A percentile compares a stretch with the other conserved stretches of the same genome.
phyloP scores from a whole-genome alignment of 2,113 vertebrate species.

The Myotis brandtii region DNA sequence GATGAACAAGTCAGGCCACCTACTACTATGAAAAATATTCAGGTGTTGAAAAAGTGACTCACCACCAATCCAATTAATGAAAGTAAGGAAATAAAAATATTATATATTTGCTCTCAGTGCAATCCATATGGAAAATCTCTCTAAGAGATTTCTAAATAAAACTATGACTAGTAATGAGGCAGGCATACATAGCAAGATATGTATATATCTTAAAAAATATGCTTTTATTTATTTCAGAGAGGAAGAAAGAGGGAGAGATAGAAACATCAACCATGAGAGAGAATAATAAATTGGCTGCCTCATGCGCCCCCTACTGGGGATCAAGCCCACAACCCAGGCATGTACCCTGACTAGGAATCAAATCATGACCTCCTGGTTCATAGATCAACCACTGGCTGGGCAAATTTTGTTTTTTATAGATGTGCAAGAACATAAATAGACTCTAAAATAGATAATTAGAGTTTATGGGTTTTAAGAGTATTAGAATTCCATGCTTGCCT shows the following conservation, averaged over 20 bases:
- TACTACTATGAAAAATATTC: background rate
- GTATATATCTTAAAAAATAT: background rate
- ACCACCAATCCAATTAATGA: slow-evolving; percentile 68
- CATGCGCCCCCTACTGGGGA: no score
- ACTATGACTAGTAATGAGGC: background rate
- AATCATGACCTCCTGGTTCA: no score
- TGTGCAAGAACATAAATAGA: background rate
- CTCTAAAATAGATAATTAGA: background rate
- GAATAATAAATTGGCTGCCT: no score
- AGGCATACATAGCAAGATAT: background rate
- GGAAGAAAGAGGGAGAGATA: no score
- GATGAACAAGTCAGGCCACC: background rate
- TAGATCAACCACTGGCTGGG: no score
- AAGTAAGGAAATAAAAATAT: slow-evolving; percentile 90
- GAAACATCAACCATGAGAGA: no score
- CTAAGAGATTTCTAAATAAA: background rate
- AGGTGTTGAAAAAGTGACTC: background rate
- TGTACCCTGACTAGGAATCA: no score
- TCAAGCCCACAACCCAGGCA: no score
- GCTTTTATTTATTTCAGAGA: no score
- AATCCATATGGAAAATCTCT: slow-evolving; percentile 86
- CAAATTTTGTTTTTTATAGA: background rate
- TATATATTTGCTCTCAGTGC: slow-evolving; percentile 87
- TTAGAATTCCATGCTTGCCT: background rate
- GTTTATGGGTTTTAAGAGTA: background rate